These are phyloP conservation scores for Marisa cornuarietis DNA, from an alignment of 1,140 invertebrate species.

Conservation along the genomic window DNA sequence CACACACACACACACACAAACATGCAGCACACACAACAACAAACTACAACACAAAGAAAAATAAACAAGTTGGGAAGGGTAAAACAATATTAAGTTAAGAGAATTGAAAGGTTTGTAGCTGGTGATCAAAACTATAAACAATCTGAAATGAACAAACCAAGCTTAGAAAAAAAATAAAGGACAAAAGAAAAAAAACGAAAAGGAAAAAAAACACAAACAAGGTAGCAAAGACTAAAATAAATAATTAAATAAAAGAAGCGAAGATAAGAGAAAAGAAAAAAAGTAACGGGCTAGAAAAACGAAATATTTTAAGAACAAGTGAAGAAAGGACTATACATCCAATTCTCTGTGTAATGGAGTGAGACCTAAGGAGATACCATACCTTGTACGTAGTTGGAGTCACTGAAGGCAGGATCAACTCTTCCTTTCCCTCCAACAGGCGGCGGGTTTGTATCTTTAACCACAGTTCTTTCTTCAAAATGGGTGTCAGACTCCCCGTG, in stretches of 20 bases:
- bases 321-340: neutral
- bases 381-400: constrained; percentile 1
- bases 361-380: neutral
- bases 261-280: neutral
- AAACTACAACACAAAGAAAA: neutral
- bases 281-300: neutral
- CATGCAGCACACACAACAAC: too few species aligned
- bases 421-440: constrained; percentile 65
- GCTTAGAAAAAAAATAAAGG: neutral
- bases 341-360: too few species aligned
- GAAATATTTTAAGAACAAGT: neutral
- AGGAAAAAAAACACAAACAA: too few species aligned
- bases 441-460: constrained; percentile 87
- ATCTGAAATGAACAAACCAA: neutral
- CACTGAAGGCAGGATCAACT: constrained; percentile 41
- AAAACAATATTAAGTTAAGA: too few species aligned
- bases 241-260: neutral
- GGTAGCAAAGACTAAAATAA: neutral
- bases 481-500: constrained; percentile 81
- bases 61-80: neutral
- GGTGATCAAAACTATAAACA: too few species aligned
- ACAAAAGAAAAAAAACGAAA: neutral
- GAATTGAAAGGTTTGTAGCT: too few species aligned
- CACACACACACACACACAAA: too few species aligned
- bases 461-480: constrained; percentile 91